These are phyloP conservation scores for Festucalex cinctus DNA, from an alignment of 2,113 vertebrate species.

Conservation along the genomic window DNA sequence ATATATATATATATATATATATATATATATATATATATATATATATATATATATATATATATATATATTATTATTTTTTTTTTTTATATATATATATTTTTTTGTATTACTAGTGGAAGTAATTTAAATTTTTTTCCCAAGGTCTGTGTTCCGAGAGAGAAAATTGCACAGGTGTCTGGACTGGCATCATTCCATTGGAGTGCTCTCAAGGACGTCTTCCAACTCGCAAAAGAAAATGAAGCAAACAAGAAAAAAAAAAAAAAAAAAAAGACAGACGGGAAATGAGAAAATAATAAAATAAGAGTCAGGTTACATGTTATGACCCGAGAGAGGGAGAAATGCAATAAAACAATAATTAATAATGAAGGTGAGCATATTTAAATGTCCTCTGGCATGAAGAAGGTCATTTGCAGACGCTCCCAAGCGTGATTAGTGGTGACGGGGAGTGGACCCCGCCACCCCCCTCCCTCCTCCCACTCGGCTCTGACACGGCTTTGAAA, in stretches of 20 bases:
- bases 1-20: no score
- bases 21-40: no score
- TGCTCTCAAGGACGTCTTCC: neutral
- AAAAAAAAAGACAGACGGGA: neutral
- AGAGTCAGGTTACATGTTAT: neutral
- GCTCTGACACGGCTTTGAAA: neutral
- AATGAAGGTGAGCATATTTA: neutral
- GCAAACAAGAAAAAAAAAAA: neutral
- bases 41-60: no score
- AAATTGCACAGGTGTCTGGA: neutral
- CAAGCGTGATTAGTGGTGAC: neutral
- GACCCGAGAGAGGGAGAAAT: neutral
- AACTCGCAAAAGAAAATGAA: neutral
- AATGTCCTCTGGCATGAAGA: neutral
- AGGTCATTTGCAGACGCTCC: neutral
- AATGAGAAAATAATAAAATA: neutral
- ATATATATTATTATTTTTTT: no score
- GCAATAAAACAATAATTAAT: neutral
- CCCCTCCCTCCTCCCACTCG: no score
- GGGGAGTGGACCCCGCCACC: neutral
- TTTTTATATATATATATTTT: no score
- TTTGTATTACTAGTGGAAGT: no score
- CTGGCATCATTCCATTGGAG: neutral
- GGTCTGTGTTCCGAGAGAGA: neutral
- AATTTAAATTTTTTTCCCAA: no score